phyloP scores from a whole-genome alignment of 2,888 invertebrate genomes.

The Spilosoma lubricipeda region DNA sequence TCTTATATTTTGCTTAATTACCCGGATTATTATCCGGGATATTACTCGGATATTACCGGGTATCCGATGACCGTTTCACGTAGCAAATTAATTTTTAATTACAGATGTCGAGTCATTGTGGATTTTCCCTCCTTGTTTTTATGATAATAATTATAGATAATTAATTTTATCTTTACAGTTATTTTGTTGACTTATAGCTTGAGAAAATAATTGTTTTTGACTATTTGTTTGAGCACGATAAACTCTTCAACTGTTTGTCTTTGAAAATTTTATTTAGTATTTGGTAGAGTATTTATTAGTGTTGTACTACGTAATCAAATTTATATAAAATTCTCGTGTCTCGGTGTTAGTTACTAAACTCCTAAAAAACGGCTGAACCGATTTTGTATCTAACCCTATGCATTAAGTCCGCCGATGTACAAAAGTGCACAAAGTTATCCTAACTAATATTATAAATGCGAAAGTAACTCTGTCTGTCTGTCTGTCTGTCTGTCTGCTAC shows the following conservation, averaged over 20 bases:
- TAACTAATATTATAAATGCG: too few relatives aligned
- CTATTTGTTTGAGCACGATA: neutral
- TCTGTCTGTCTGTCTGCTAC: too few relatives aligned
- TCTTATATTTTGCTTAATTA: constrained; percentile 25
- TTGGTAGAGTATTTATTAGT: too few relatives aligned
- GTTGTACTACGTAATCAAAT: too few relatives aligned
- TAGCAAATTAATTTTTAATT: constrained; percentile 44
- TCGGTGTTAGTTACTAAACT: too few relatives aligned
- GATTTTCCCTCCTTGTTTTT: neutral
- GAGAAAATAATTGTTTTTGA: neutral
- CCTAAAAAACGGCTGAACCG: too few relatives aligned
- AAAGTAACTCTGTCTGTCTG: too few relatives aligned
- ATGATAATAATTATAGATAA: neutral
- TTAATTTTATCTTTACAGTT: neutral
- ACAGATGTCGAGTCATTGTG: constrained; percentile 20
- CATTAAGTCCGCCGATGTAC: too few relatives aligned
- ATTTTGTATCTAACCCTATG: too few relatives aligned
- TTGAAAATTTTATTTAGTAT: neutral
- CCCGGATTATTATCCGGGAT: constrained; percentile 41
- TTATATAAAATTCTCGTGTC: too few relatives aligned
- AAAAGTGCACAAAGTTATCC: too few relatives aligned
- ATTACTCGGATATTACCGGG: constrained; percentile 43
- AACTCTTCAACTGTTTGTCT: neutral
- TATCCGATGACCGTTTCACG: constrained; percentile 33
- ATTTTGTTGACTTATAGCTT: neutral